Evolutionary conservation across 2,113 vertebrate species (phyloP).

Genomic region (Oryctolagus cuniculus): DNA sequence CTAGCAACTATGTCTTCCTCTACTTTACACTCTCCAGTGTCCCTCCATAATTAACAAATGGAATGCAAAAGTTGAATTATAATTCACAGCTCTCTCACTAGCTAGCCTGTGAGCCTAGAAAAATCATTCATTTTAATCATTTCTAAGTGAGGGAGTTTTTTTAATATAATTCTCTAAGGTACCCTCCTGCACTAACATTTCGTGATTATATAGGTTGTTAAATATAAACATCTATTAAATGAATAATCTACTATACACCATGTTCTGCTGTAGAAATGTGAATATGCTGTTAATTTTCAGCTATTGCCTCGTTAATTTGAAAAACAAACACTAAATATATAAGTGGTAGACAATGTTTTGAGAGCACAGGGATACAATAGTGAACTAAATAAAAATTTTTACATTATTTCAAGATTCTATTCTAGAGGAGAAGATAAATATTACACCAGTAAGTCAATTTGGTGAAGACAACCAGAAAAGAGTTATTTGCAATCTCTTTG

Average conservation of each 20-base stretch:
- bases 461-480: background rate
- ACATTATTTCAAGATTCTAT: background rate
- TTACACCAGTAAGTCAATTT: background rate
- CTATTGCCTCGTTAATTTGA: background rate
- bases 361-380: background rate
- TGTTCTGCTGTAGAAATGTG: background rate
- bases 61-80: background rate
- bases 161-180: background rate
- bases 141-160: background rate
- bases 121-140: background rate
- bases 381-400: background rate
- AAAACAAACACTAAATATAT: constrained; percentile 15
- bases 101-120: background rate
- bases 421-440: background rate
- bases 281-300: background rate
- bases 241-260: background rate
- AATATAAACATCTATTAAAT: background rate
- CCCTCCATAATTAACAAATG: background rate
- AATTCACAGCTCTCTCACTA: constrained; percentile 16
- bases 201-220: background rate
- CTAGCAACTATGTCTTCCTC: background rate
- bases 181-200: background rate
- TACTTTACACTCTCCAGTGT: background rate
- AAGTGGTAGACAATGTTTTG: background rate
- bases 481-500: background rate